Evolutionary conservation across 2,888 invertebrate species (phyloP), one percentile per base, ranked within the genome.

Genomic region (Ochlodes sylvanus): DNA sequence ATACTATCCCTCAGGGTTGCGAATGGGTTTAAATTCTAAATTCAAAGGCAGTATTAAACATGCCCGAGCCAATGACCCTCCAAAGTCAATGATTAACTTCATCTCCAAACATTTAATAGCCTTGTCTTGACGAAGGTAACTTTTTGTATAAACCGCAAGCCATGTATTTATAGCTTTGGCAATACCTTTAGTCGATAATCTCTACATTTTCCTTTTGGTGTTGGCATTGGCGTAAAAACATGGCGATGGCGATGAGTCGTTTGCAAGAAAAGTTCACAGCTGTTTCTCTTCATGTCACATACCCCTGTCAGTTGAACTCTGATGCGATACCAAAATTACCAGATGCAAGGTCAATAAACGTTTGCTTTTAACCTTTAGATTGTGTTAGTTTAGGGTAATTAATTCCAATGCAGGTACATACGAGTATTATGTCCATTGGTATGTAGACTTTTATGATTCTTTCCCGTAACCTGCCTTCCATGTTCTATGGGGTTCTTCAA

Each of bases 251-350:
- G 27, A 50, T 65, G 65, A 65, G 17, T 47, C 52, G 50, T 32
- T 58, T 27, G 50, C 7, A 58, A 21, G n/a, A 17, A 32, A 47
- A 52, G 52, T 32, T 32, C 58, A 58, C 58, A 50, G 19, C 65
- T 65, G 65, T 65, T 65, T 47, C 56, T 21, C 47, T 50, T 65
- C 65, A 65, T 65, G 65, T 65, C 65, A 58, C 65, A 58, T 56
- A 62, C 55, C 21, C 21, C 34, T 19, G 63, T 63, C 54, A 27
- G 63, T 41, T 50, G 42, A 55, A 55, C n/a, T 62, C 62, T 54
- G 21, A 38, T 63, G 42, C 54, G 21, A 54, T 38, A 54, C 21
- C 27, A 17, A 0, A 38, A n/a, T 41, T 38, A 54, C 21, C 27
- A 17, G 0, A 38, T 27, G 7, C 63, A 63, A 63, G 38, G 55